Percentiles rank a stretch among this genome's conserved stretches.
Evolutionary conservation across 2,888 invertebrate genomes (phyloP).

Genomic region (Tortricodes alternella): DNA sequence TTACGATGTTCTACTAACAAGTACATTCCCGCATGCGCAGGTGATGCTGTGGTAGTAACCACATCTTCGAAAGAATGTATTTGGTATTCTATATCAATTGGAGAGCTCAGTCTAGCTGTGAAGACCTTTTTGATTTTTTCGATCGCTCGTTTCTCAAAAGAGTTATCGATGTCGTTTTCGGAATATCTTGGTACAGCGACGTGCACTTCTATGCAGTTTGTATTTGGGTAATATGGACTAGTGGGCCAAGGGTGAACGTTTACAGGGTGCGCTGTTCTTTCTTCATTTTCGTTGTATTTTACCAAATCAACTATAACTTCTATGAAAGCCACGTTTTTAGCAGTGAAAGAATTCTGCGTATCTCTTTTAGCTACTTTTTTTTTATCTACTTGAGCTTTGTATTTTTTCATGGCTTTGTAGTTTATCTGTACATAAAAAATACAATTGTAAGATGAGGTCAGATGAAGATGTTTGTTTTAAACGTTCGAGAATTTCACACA

Average conservation of each 20-base stretch:
- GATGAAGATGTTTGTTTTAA: too few relatives aligned
- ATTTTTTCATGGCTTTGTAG: not conserved
- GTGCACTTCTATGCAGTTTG: slow-evolving; percentile 63
- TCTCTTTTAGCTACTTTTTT: not conserved
- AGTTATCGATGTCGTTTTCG: slow-evolving; percentile 27
- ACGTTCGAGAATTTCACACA: too few relatives aligned
- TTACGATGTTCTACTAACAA: slow-evolving; percentile 50
- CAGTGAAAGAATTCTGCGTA: not conserved
- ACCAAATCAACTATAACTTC: slow-evolving; percentile 38
- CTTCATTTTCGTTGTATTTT: slow-evolving; percentile 39
- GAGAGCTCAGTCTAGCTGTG: slow-evolving; percentile 58
- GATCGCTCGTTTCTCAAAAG: slow-evolving; percentile 48
- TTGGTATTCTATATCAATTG: slow-evolving; percentile 67
- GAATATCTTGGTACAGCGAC: slow-evolving; percentile 55
- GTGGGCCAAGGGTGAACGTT: not conserved
- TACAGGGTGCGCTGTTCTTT: not conserved
- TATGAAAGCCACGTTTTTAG: slow-evolving; percentile 20
- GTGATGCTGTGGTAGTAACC: slow-evolving; percentile 29
- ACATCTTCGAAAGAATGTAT: slow-evolving; percentile 51
- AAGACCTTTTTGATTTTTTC: slow-evolving; percentile 58
- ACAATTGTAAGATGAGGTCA: too few relatives aligned
- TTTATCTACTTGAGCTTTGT: not conserved
- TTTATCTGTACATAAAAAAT: not conserved
- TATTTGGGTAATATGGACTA: slow-evolving; percentile 9
- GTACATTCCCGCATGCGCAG: slow-evolving; percentile 58